Conservation (phyloP, 2,113 vertebrate genomes). For the Pao palembangensis region DNA sequence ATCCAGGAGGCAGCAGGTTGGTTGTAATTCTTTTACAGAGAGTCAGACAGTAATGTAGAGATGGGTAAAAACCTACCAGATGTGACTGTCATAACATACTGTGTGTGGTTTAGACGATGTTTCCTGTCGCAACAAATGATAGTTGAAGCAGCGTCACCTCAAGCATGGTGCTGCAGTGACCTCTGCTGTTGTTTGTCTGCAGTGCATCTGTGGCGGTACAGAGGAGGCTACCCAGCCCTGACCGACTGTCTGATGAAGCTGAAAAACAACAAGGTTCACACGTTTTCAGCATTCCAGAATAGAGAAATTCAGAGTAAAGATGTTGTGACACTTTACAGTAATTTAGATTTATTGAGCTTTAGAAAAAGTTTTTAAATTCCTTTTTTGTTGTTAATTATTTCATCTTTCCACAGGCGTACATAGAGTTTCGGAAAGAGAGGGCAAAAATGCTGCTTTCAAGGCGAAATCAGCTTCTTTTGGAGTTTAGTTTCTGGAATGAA, state of each 20-base stretch:
- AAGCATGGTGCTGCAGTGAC: conserved; percentile 49
- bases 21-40: neutral
- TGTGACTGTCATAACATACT: conserved; percentile 10
- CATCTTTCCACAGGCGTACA: conserved; percentile 77
- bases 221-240: conserved; percentile 89
- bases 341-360: neutral
- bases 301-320: neutral
- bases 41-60: conserved; percentile 7
- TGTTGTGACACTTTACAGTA: too few relatives aligned
- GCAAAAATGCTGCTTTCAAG: conserved; percentile 90
- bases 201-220: conserved; percentile 97
- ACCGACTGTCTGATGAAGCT: conserved; percentile 88
- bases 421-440: conserved; percentile 85
- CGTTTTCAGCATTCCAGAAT: neutral
- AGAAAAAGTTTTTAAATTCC: neutral
- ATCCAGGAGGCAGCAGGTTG: conserved; percentile 5
- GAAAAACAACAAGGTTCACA: conserved; percentile 81
- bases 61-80: neutral
- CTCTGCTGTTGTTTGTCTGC: conserved; percentile 62
- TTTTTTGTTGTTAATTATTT: neutral
- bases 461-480: conserved; percentile 89
- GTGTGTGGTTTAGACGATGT: conserved; percentile 10
- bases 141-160: neutral
- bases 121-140: neutral
- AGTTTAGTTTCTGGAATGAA: conserved; percentile 98